A percentile compares a stretch with the other conserved stretches of the same genome.
Conservation (phyloP, 2,888 invertebrate genomes). For the Orthosia gracilis region DNA sequence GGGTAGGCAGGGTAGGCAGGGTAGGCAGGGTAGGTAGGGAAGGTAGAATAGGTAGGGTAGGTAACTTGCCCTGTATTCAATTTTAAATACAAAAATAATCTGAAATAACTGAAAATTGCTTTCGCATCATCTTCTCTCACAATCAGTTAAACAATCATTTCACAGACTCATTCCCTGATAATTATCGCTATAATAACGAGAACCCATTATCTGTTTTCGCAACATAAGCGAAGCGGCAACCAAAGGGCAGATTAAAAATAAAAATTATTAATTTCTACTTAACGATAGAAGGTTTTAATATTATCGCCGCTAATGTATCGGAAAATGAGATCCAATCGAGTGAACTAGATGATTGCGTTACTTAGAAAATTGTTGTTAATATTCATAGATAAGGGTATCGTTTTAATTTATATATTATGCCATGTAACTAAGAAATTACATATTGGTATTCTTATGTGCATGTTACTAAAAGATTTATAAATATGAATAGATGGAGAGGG, state of each 20-base stretch:
- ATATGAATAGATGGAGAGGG: no score
- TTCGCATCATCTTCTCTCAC: slow-evolving; percentile 8
- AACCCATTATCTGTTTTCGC: slow-evolving; percentile 36
- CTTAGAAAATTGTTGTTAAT: slow-evolving; percentile 28
- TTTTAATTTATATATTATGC: background rate
- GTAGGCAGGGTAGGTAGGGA: no score
- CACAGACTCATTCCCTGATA: slow-evolving; percentile 23
- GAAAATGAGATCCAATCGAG: slow-evolving; percentile 48
- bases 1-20: no score
- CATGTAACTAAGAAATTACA: background rate
- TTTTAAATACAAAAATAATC: no score
- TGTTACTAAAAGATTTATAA: no score
- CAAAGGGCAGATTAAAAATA: slow-evolving; percentile 41
- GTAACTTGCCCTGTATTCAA: no score
- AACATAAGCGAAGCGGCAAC: slow-evolving; percentile 37
- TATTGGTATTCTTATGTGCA: background rate
- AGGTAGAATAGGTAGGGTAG: no score
- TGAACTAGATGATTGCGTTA: slow-evolving; percentile 16
- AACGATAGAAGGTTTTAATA: slow-evolving; percentile 32
- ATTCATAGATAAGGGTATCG: slow-evolving; percentile 6
- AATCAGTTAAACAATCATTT: slow-evolving; percentile 27
- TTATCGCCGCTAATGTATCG: slow-evolving; percentile 45
- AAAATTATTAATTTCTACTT: slow-evolving; percentile 43
- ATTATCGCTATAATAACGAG: slow-evolving; percentile 31
- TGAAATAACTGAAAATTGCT: slow-evolving; percentile 2